A percentile compares a stretch with the other conserved stretches of the same genome.
These are phyloP conservation scores for Meghimatium bilineatum DNA, from an alignment of 2,888 invertebrate species.

Conservation along the genomic window DNA sequence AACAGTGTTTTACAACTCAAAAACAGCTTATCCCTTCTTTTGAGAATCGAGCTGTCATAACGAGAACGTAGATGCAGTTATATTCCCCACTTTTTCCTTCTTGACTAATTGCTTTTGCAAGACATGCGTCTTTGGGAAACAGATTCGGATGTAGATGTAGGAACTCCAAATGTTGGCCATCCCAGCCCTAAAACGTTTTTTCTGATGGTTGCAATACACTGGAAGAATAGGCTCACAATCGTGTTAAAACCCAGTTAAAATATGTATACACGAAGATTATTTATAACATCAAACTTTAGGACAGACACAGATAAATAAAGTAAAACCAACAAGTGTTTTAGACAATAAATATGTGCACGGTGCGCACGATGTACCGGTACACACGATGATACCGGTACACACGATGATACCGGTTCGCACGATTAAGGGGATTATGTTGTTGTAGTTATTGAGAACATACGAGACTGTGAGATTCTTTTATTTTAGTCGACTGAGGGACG, in stretches of 20 bases:
- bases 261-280: too few relatives aligned
- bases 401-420: too few relatives aligned
- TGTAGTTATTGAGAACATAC: too few relatives aligned
- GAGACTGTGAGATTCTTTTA: too few relatives aligned
- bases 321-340: too few relatives aligned
- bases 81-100: not conserved
- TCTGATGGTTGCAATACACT: not conserved
- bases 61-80: not conserved
- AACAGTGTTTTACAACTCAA: constrained; percentile 34
- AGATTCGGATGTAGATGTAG: not conserved
- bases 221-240: not conserved
- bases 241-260: not conserved
- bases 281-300: too few relatives aligned
- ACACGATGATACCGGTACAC: too few relatives aligned
- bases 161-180: not conserved
- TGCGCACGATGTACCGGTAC: too few relatives aligned
- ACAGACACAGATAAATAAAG: too few relatives aligned
- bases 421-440: too few relatives aligned
- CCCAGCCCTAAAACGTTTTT: not conserved
- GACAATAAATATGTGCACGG: too few relatives aligned
- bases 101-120: constrained; percentile 32
- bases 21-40: constrained; percentile 22
- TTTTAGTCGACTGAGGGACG: too few relatives aligned
- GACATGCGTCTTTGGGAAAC: not conserved
- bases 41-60: constrained; percentile 31